Conservation (phyloP, 2,888 invertebrate genomes). For the Drosophila nigricruria region DNA sequence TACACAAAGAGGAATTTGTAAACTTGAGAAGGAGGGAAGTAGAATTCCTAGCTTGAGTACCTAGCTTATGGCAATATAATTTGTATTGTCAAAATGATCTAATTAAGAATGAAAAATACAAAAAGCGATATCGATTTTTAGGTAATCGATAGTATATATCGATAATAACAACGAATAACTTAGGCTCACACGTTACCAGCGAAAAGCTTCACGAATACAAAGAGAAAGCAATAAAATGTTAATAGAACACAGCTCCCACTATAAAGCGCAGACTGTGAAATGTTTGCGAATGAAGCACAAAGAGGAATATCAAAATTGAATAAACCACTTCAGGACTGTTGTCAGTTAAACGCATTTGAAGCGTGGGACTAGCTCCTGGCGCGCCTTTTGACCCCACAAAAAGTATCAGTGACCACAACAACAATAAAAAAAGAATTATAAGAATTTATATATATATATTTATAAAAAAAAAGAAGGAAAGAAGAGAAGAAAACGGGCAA, state of each 20-base stretch:
- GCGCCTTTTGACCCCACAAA: background rate
- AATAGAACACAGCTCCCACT: no score
- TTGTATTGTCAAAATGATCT: background rate
- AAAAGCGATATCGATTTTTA: background rate
- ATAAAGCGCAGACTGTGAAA: background rate
- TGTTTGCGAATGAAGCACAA: background rate
- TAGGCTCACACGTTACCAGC: background rate
- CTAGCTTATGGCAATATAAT: background rate
- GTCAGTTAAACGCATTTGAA: background rate
- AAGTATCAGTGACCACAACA: background rate
- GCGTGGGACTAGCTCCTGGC: background rate
- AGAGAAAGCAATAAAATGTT: background rate
- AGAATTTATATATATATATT: slow-evolving; percentile 2
- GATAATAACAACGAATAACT: background rate
- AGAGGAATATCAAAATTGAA: background rate
- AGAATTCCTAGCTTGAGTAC: background rate
- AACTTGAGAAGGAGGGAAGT: no score
- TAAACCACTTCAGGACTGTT: background rate
- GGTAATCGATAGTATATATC: background rate
- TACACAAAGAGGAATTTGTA: background rate
- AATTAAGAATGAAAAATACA: background rate
- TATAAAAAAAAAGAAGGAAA: background rate
- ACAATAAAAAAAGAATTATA: slow-evolving; percentile 7
- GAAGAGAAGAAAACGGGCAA: background rate
- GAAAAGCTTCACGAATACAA: background rate